phyloP scores from a whole-genome alignment of 2,797 vertebrate genomes.

The Gadopsis bispinosus region DNA sequence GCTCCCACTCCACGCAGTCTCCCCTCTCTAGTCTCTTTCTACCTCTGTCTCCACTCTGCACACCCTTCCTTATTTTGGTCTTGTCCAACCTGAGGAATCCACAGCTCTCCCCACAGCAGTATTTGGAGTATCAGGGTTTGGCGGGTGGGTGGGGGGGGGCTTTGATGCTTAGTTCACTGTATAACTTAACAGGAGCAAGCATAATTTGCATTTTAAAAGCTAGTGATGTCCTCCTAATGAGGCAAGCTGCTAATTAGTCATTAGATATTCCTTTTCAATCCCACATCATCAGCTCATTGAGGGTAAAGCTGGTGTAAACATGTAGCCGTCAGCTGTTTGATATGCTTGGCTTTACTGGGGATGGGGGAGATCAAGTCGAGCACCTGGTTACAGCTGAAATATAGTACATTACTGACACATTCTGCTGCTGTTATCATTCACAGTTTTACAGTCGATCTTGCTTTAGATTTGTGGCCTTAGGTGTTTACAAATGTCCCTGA shows the following conservation, averaged over 20 bases:
- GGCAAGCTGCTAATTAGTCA: constrained; percentile 84
- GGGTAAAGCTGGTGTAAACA: constrained; percentile 80
- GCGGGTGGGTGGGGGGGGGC: constrained; percentile 56
- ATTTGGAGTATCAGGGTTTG: constrained; percentile 47
- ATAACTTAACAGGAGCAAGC: constrained; percentile 78
- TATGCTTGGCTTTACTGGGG: constrained; percentile 67
- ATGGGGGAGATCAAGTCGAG: constrained; percentile 61
- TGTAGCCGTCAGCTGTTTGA: constrained; percentile 80
- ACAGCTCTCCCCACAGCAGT: constrained; percentile 42
- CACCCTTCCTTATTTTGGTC: constrained; percentile 68
- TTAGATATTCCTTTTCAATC: constrained; percentile 84
- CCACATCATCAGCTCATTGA: constrained; percentile 78
- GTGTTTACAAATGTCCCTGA: neutral
- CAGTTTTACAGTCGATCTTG: neutral
- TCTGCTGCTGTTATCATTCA: neutral
- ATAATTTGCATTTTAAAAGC: constrained; percentile 82
- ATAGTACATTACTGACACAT: neutral
- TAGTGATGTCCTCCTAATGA: constrained; percentile 83
- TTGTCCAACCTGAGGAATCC: constrained; percentile 75
- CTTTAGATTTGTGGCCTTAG: neutral
- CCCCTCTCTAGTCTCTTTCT: constrained; percentile 37
- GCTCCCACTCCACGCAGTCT: constrained; percentile 41
- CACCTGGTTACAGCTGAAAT: constrained; percentile 61
- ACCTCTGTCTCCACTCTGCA: constrained; percentile 39
- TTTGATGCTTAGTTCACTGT: constrained; percentile 83